Percentiles rank a stretch among this genome's conserved stretches.
These are phyloP conservation scores for Pelvicachromis taeniatus DNA, from an alignment of 2,113 vertebrate genomes.

Conservation along the genomic window DNA sequence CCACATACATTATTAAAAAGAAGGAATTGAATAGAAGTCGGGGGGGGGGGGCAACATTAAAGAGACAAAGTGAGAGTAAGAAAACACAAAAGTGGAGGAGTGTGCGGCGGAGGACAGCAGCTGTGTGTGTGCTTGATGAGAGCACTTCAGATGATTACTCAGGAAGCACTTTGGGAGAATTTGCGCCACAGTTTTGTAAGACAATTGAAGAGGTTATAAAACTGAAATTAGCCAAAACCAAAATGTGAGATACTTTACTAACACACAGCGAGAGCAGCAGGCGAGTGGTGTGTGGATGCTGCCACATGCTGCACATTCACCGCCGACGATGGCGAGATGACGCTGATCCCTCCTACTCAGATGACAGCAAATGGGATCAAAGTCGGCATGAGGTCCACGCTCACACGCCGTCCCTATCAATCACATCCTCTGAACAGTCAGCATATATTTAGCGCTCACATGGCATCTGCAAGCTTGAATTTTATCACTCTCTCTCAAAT, in stretches of 20 bases:
- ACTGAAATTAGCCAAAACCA: neutral
- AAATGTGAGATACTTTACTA: neutral
- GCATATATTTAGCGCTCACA: neutral
- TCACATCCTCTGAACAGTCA: neutral
- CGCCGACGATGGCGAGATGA: neutral
- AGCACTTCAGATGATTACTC: conserved; percentile 43
- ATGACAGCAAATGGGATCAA: neutral
- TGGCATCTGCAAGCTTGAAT: neutral
- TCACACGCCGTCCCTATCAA: neutral
- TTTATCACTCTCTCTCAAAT: neutral
- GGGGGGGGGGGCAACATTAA: neutral
- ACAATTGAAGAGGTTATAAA: conserved; percentile 9
- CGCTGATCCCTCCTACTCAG: conserved; percentile 22
- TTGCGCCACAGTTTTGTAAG: neutral
- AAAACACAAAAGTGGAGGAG: neutral
- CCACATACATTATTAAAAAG: conserved; percentile 35
- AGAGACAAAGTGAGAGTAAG: neutral
- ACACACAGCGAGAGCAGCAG: neutral
- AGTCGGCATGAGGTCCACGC: neutral
- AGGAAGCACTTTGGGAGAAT: conserved; percentile 36
- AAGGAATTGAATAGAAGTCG: neutral
- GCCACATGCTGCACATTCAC: neutral
- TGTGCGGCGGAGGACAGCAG: neutral
- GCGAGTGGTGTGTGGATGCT: neutral
- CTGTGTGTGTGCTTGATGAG: neutral